Base-by-base conservation (phyloP, 2,113 vertebrate genomes). In the Herpailurus yagouaroundi region DNA sequence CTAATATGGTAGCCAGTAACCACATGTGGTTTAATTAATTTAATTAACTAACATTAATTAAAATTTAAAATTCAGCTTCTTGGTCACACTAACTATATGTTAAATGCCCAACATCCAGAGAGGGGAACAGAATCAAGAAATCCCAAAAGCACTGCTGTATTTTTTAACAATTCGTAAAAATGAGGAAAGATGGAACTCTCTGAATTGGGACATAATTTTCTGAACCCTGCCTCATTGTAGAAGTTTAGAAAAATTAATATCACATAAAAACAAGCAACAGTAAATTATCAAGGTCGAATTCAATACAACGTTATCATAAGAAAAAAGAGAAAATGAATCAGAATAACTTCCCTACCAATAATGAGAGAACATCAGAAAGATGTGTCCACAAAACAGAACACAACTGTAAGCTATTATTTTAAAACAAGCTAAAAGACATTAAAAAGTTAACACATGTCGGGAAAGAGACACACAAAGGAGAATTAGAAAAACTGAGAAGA, bases 231-330 rank as follows among this genome's bases (percentile, higher is more conserved):
- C 11, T 94, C 23, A 33, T 16, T 77, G 5, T 9, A 52, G 66
- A 77, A 83, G 9, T 79, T 88, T 29, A 83, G 11, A n/a, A 68
- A 92, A 76, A 79, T 23, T 50, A 80, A 13, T 85, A 52, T 50
- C 45, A 77, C 25, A 50, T 85, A 33, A 94, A 95, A 92, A 83
- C 36, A 27, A 86, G 19, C 74, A 76, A 50, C 21, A 71, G 3
- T 66, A 68, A 79, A 87, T 87, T 83, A 82, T 66, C 23, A 79
- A 66, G 45, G 16, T 96, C 33, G 77, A 97, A 79, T 83, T 23
- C 27, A n/a, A 77, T 55, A 64, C 41, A 76, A 92, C 69, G 6
- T 77, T 52, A 66, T 48, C 27, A 80, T 60, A 57, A 64, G 19
- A 84, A 95, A 71, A 92, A 33, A 5, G 7, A 36, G 29, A 68